Conservation (phyloP, 2,888 invertebrate genomes). For the Drosophila infuscata region DNA sequence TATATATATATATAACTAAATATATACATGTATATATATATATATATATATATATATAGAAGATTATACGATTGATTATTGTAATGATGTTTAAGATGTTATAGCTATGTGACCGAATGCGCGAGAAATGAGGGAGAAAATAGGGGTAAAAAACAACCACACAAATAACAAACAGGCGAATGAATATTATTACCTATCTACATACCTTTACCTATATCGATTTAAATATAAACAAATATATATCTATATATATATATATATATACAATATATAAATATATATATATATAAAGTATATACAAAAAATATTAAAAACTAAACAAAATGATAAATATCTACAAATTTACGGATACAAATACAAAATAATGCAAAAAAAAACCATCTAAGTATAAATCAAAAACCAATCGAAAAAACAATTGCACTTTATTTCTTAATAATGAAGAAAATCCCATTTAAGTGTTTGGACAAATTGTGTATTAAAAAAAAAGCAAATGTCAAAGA, state of each 20-base stretch:
- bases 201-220: slow-evolving; percentile 80
- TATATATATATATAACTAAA: slow-evolving; percentile 32
- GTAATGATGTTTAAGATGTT: slow-evolving; percentile 79
- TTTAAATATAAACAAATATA: slow-evolving; percentile 68
- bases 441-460: slow-evolving; percentile 83
- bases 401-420: slow-evolving; percentile 77
- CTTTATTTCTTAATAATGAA: slow-evolving; percentile 82
- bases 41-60: slow-evolving; percentile 40
- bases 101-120: slow-evolving; percentile 75
- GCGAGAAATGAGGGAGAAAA: slow-evolving; percentile 45
- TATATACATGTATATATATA: slow-evolving; percentile 45
- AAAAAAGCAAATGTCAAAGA: slow-evolving; percentile 55
- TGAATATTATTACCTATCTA: slow-evolving; percentile 80
- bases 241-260: slow-evolving; percentile 40
- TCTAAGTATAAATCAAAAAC: slow-evolving; percentile 50
- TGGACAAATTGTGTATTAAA: slow-evolving; percentile 82
- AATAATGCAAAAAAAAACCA: slow-evolving; percentile 58
- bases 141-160: slow-evolving; percentile 54
- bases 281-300: slow-evolving; percentile 63
- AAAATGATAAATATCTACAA: slow-evolving; percentile 72
- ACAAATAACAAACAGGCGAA: slow-evolving; percentile 63
- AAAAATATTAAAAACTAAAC: slow-evolving; percentile 65
- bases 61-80: slow-evolving; percentile 71
- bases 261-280: slow-evolving; percentile 47
- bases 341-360: slow-evolving; percentile 75